Conservation (phyloP, 2,888 invertebrate genomes). For the Drepana falcataria region DNA sequence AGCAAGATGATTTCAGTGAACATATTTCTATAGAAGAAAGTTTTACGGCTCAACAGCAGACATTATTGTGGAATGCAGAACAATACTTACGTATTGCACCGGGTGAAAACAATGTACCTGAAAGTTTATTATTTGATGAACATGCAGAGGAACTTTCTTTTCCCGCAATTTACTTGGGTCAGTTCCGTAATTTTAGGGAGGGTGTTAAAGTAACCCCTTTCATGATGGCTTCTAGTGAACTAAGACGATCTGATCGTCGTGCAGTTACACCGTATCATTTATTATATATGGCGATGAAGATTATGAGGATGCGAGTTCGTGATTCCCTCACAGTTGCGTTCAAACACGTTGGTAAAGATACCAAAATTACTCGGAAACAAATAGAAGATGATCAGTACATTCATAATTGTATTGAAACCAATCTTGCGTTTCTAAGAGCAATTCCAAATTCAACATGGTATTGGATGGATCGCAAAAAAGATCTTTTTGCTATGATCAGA, state of each 20-base stretch:
- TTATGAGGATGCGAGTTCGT: constrained; percentile 21
- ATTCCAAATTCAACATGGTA: constrained; percentile 45
- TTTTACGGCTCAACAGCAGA: constrained; percentile 20
- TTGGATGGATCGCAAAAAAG: constrained; percentile 41
- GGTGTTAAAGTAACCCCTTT: constrained; percentile 22
- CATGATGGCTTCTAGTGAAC: constrained; percentile 24
- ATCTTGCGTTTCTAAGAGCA: constrained; percentile 38
- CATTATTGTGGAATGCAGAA: constrained; percentile 19
- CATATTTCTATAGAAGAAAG: constrained; percentile 22
- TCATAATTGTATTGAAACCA: constrained; percentile 29
- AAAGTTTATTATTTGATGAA: constrained; percentile 31
- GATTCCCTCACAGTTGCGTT: constrained; percentile 15
- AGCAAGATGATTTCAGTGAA: constrained; percentile 24
- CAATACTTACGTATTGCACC: constrained; percentile 14
- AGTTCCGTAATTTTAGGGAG: constrained; percentile 27
- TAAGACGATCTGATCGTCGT: constrained; percentile 34
- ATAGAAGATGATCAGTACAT: constrained; percentile 33
- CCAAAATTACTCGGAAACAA: constrained; percentile 27
- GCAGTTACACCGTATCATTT: constrained; percentile 30
- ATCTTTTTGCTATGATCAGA: constrained; percentile 49
- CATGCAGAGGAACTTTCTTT: constrained; percentile 47
- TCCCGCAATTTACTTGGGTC: constrained; percentile 33
- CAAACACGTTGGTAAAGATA: constrained; percentile 26
- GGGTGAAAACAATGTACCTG: constrained; percentile 13
- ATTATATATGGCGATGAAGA: constrained; percentile 26